phyloP scores from a whole-genome alignment of 2,888 invertebrate genomes.

The Papilio protenor region DNA sequence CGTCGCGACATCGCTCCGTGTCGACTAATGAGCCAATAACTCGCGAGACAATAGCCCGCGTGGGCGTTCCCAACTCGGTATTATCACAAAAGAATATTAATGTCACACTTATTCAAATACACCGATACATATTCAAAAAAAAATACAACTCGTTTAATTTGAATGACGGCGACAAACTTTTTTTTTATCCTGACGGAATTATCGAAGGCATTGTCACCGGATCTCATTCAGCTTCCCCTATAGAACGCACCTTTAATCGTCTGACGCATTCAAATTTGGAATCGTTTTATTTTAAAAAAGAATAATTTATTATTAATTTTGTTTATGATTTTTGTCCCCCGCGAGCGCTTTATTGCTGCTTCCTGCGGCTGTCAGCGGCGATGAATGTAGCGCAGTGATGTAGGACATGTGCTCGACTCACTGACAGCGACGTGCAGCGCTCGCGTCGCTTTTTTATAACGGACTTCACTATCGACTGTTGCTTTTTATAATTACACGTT shows the following conservation, averaged over 20 bases:
- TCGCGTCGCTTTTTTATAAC: constrained; percentile 8
- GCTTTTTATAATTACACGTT: not conserved
- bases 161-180: constrained; percentile 74
- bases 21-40: constrained; percentile 83
- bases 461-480: constrained; percentile 6
- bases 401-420: constrained; percentile 62
- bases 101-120: constrained; percentile 83
- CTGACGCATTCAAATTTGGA: constrained; percentile 73
- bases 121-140: constrained; percentile 75
- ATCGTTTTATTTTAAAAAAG: constrained; percentile 61
- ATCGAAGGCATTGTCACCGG: constrained; percentile 63
- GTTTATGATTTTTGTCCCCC: constrained; percentile 73
- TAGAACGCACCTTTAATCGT: constrained; percentile 63
- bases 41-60: constrained; percentile 80
- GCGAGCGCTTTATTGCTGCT: constrained; percentile 71
- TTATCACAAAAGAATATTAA: constrained; percentile 84
- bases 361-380: constrained; percentile 78
- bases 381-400: constrained; percentile 73
- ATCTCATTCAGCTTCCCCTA: constrained; percentile 63
- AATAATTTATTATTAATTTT: constrained; percentile 72
- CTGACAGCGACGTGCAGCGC: constrained; percentile 42
- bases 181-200: constrained; percentile 57
- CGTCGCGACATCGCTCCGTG: constrained; percentile 72
- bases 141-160: constrained; percentile 68
- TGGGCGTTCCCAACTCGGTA: constrained; percentile 80